Base-by-base conservation (phyloP, 2,113 vertebrate species). In the Procapra przewalskii region DNA sequence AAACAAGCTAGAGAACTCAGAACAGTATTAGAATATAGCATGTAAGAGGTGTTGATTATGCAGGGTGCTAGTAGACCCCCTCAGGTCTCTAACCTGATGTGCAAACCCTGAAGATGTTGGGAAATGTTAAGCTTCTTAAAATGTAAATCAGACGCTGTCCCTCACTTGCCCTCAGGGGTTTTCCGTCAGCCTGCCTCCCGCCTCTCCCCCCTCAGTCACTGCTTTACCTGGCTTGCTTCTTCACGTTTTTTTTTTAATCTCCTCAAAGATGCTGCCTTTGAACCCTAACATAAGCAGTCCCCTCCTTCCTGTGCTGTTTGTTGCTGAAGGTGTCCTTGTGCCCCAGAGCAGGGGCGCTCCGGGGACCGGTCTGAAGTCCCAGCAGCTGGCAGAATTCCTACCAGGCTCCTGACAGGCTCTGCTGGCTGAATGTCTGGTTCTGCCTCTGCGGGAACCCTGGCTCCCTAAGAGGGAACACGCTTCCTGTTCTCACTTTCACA, bases 331-430 rank as follows among this genome's bases (percentile, higher is more conserved):
- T 43, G 16, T 48, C 5, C 3, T 6, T 5, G 33, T 19, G 11
- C 2, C 60, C 3, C 48, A 13, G 23, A 31, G 82, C 48, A 40
- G 43, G 29, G 77, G 13, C 2, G 5, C n/a, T 5, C 23, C 27
- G 13, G 14, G 4, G 7, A 3, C 6, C 14, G 27, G 10, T 36
- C 52, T 48, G 29, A 0, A 12, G 5, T 4, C 40, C n/a, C 16
- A 36, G 77, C 19, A 67, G 31, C n/a, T 23, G 29, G 50, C 25
- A 29, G 43, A 60, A 27, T 2, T 29, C 48, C 48, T 48, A 48
- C 48, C 48, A 2, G 33, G 8, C 36, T 83, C 31, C 19, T 1
- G 27, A 57, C 1, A 36, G 48, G 27, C 33, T 84, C 15, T 10
- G 7, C 3, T 40, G 29, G 45, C 55, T 81, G 16, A 43, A 12